These are phyloP conservation scores for Atrina japonica DNA, from an alignment of 2,888 invertebrate genomes.

Conservation along the genomic window DNA sequence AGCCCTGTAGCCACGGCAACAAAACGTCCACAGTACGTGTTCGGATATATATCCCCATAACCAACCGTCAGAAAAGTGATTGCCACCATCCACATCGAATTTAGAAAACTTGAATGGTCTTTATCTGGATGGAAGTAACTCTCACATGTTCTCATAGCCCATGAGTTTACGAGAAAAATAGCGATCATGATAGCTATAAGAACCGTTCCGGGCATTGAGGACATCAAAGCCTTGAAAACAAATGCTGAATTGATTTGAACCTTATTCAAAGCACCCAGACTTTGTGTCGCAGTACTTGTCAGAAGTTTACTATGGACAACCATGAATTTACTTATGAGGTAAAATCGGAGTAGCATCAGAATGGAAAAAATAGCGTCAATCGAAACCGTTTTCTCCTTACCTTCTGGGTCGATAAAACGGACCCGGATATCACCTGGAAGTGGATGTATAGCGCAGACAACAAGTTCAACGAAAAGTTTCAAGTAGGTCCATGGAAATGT, in stretches of 20 bases:
- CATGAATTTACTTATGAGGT: slow-evolving; percentile 65
- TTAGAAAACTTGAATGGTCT: slow-evolving; percentile 56
- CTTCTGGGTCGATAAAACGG: slow-evolving; percentile 52
- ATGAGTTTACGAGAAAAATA: slow-evolving; percentile 64
- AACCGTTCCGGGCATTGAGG: slow-evolving; percentile 67
- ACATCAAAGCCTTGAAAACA: slow-evolving; percentile 73
- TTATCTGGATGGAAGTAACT: slow-evolving; percentile 62
- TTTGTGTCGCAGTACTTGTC: slow-evolving; percentile 70
- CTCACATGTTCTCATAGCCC: slow-evolving; percentile 71
- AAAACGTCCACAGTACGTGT: slow-evolving; percentile 69
- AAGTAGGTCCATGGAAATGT: slow-evolving; percentile 55
- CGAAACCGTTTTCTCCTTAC: slow-evolving; percentile 54
- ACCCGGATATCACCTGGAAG: slow-evolving; percentile 60
- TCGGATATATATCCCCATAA: slow-evolving; percentile 70
- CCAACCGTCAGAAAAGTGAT: slow-evolving; percentile 73
- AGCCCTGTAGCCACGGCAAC: slow-evolving; percentile 69
- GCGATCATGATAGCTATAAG: slow-evolving; percentile 63
- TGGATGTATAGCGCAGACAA: slow-evolving; percentile 67
- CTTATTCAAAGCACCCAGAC: slow-evolving; percentile 70
- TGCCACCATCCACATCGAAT: slow-evolving; percentile 71
- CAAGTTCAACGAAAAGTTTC: slow-evolving; percentile 60
- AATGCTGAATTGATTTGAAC: slow-evolving; percentile 72
- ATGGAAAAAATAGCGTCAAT: slow-evolving; percentile 68
- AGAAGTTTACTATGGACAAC: slow-evolving; percentile 67
- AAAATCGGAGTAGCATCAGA: slow-evolving; percentile 67